A percentile compares a stretch with the other conserved stretches of the same genome.
phyloP scores from a whole-genome alignment of 2,113 vertebrate genomes.

The Piprites chloris region DNA sequence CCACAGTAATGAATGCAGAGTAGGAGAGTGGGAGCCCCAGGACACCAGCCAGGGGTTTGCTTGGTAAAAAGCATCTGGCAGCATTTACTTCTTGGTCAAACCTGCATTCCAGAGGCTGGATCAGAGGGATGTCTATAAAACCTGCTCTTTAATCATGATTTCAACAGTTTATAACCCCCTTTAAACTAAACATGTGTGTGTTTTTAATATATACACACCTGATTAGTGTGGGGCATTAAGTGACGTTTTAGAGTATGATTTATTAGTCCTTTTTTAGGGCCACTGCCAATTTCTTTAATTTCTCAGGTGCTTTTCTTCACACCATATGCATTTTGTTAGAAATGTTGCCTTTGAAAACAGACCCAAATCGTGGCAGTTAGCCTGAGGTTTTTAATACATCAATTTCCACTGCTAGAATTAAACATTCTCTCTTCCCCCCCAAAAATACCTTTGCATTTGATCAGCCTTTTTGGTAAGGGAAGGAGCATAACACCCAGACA shows the following conservation, averaged over 20 bases:
- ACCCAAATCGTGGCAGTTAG: accelerated
- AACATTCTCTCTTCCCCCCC: neutral
- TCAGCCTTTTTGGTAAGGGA: neutral
- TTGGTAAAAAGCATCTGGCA: neutral
- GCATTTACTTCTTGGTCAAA: neutral
- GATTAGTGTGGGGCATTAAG: neutral
- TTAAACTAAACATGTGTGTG: accelerated
- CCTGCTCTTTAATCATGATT: neutral
- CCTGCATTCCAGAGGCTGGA: neutral
- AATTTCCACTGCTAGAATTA: neutral
- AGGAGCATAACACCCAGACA: neutral
- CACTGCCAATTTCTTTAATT: neutral
- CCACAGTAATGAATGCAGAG: neutral
- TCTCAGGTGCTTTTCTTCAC: neutral
- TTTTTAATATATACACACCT: neutral
- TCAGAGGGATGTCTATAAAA: neutral
- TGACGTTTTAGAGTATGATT: neutral
- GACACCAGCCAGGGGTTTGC: neutral
- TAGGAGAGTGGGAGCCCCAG: neutral
- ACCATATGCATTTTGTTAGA: neutral
- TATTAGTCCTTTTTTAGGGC: neutral
- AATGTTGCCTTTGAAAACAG: neutral
- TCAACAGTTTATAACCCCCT: neutral
- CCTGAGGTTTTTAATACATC: neutral
- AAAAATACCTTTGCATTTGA: neutral